Evolutionary conservation across 2,113 vertebrate genomes (phyloP), one percentile per base, ranked within the genome.

Genomic region (Taurulus bubalis): DNA sequence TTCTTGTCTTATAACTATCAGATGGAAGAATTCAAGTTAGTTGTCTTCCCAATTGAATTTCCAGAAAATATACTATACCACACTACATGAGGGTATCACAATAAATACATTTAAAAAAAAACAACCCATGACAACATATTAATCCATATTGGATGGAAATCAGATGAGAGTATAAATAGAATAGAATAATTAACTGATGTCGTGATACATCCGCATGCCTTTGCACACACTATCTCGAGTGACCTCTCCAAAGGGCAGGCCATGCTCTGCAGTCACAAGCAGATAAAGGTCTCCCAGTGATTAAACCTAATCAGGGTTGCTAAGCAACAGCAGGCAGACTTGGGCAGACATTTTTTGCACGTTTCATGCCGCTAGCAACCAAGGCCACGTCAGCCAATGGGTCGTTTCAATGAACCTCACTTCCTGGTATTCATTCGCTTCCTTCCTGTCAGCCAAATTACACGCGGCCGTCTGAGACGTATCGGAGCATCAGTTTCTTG

Each of bases 351-450:
- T 51, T 78, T 72, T 83, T 80, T 58, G n/a, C 12, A 67, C 22
- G 18, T 66, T 79, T 86, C 9, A n/a, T 71, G 51, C 80, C 11
- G 22, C 32, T 34, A 9, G 75, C 69, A 59, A 80, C 80, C 81
- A 67, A 92, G 82, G 84, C 81, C 84, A 6, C 30, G 34, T 72
- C 80, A 53, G 76, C 38, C 45, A 45, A 65, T 24, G 2, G 73
- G 49, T 73, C 58, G 82, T 87, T 90, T 79, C 79, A 85, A 4
- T 82, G 77, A 73, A 80, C 89, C 84, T 81, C 1, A 70, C 81
- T 91, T 94, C 92, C 92, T 89, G 65, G 73, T 66, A 93, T 94
- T 93, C 89, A 89, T 87, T 65, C 10, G 49, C 78, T 93, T 93
- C 92, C 93, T 94, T 93, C 92, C 92, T 90, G 86, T 68, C 16